Percentiles rank a stretch among this genome's conserved stretches.
phyloP scores from a whole-genome alignment of 2,888 invertebrate genomes.

The Agriopis aurantiaria region DNA sequence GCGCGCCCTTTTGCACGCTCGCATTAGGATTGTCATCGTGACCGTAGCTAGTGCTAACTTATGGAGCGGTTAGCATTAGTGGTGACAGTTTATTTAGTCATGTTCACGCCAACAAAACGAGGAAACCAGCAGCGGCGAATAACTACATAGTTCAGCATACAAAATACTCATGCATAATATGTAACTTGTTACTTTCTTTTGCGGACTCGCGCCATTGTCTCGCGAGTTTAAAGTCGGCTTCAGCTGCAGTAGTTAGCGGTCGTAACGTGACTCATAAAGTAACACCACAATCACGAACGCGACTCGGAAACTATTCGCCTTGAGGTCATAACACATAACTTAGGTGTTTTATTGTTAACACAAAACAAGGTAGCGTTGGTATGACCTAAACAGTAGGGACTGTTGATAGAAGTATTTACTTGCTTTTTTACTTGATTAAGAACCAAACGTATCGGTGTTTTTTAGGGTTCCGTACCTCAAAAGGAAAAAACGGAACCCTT shows the following conservation, averaged over 20 bases:
- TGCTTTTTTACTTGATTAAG: not conserved
- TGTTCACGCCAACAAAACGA: constrained; percentile 56
- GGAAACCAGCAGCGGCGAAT: constrained; percentile 43
- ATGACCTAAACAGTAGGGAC: constrained; percentile 4
- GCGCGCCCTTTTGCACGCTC: constrained; percentile 51
- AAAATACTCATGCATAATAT: constrained; percentile 34
- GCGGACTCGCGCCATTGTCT: constrained; percentile 46
- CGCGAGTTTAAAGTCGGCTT: constrained; percentile 49
- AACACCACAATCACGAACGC: constrained; percentile 56
- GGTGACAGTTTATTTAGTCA: constrained; percentile 47
- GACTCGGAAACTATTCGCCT: constrained; percentile 65
- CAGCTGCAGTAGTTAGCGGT: constrained; percentile 42
- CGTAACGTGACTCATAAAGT: constrained; percentile 63
- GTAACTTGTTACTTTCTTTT: constrained; percentile 50
- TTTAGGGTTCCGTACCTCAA: no score
- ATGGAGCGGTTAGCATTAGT: constrained; percentile 28
- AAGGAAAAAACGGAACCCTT: no score
- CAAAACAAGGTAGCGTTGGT: constrained; percentile 53
- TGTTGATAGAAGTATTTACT: not conserved
- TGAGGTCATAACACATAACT: constrained; percentile 67
- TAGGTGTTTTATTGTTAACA: constrained; percentile 59
- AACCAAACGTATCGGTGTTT: not conserved
- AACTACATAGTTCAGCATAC: constrained; percentile 11
- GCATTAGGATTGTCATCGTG: constrained; percentile 58
- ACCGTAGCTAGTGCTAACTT: constrained; percentile 43